Evolutionary conservation across 1,140 invertebrate species (phyloP), one percentile per base, ranked within the genome.

Genomic region (Pararge aegeria): DNA sequence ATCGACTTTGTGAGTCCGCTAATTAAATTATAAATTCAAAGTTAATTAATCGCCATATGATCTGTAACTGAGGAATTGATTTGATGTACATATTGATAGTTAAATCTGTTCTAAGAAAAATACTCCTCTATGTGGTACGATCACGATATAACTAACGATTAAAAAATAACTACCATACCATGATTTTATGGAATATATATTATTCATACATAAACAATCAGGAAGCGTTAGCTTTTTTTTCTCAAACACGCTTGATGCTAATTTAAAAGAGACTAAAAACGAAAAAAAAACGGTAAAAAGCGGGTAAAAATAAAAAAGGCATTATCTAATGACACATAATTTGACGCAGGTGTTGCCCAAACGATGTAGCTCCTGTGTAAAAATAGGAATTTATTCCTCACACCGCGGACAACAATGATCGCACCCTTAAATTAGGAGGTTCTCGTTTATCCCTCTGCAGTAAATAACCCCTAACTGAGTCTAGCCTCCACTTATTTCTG

Each of bases 351-450:
- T 83, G 83, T 67, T 64, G 69, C 57, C 66, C 61, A 44, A 58
- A 64, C 74, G 65, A 68, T 69, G 80, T 72, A 72, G 68, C 73
- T 68, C 59, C 48, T 55, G 59, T 56, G 75, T 80, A 76, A 83
- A 84, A 87, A 83, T 82, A 81, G 75, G 80, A 85, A 87, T 87
- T 87, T 87, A 87, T 85, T 73, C 77, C 60, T 61, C 72, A 55
- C 66, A 76, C 59, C 67, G 72, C 67, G 72, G 76, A 71, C 77
- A 68, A 73, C 80, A 80, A 87, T 87, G 80, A 84, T 87, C 79
- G 81, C 73, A 72, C 75, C 56, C 78, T 83, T 84, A 87, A 83
- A 84, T 87, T 83, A 79, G 76, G 73, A 51, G 78, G 73, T 80
- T 81, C 76, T 75, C 73, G 76, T 74, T 79, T 75, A 79, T 84